Evolutionary conservation across 2,113 vertebrate species (phyloP), one percentile per base, ranked within the genome.

Genomic region (Pteruthius melanotis): DNA sequence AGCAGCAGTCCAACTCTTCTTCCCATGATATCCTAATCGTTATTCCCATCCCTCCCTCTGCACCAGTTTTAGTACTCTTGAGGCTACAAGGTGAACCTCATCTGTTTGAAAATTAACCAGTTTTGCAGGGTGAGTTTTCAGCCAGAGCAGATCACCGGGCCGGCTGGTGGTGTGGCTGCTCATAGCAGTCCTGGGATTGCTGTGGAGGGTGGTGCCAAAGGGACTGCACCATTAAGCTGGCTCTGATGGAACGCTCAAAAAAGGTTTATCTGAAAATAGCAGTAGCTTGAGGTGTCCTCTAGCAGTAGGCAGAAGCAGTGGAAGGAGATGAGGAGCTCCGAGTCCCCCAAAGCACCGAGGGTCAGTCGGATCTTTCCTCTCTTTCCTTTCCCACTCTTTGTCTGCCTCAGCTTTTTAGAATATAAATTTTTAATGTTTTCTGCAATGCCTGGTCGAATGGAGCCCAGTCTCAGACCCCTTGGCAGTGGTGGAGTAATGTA

Each of bases 31-130:
- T 15, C 35, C 64, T 69, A 30, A 35, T 59, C 11, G 0, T 66
- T 83, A 63, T 30, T 88, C 61, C 47, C 61, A 66, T 63, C 70
- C 61, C 47, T 74, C 63, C 8, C 61, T n/a, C 26, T 71, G 50
- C 60, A 33, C 24, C 42, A 26, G 9, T 74, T 65, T 37, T 45
- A 50, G 37, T 44, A 17, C 37, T 85, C 21, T 39, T 30, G 56
- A 75, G 79, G 52, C 42, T 75, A 17, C 60, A 11, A 61, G 70
- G 65, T 82, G 56, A 92, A 49, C 33, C 39, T 61, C 18, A 56
- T 54, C 61, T 37, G 54, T 87, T 45, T 89, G 89, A 92, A 87
- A 92, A 87, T 83, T 52, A 95, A 54, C 57, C 33, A 11, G 31
- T 63, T 91, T 54, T 68, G 53, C 35, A 20, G 53, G 11, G 24